Evolutionary conservation across 2,888 invertebrate species (phyloP).

Genomic region (Meghimatium bilineatum): DNA sequence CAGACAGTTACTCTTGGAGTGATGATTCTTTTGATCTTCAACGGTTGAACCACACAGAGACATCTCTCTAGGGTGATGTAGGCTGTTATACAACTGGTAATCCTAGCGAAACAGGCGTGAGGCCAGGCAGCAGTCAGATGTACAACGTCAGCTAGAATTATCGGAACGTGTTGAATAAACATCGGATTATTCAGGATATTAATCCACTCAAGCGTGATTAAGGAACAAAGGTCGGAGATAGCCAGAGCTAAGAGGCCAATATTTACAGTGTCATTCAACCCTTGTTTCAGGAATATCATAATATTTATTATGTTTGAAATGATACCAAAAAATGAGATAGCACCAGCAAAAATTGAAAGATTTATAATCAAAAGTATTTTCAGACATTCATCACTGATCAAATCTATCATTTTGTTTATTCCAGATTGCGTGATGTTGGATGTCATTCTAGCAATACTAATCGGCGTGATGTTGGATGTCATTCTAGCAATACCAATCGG

Average conservation of each 20-base stretch:
- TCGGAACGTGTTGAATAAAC: not conserved
- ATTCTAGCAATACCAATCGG: no score
- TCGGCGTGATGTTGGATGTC: no score
- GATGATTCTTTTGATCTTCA: conserved; percentile 33
- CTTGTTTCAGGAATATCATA: not conserved
- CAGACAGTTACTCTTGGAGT: not conserved
- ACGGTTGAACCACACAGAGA: conserved; percentile 18
- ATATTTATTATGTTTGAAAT: not conserved
- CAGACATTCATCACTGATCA: not conserved
- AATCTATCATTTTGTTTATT: not conserved
- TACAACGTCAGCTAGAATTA: not conserved
- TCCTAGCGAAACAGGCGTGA: not conserved
- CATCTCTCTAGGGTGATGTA: conserved; percentile 24
- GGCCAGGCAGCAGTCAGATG: conserved; percentile 27
- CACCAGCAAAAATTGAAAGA: not conserved
- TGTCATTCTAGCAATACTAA: no score
- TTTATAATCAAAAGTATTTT: not conserved
- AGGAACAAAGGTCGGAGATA: not conserved
- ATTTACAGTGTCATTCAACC: not conserved
- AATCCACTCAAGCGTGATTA: conserved; percentile 3
- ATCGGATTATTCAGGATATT: not conserved
- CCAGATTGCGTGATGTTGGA: not conserved
- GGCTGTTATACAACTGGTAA: conserved; percentile 22
- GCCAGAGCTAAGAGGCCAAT: not conserved
- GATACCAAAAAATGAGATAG: not conserved